phyloP scores from a whole-genome alignment of 2,888 invertebrate species.

The Nemotelus pantherinus region DNA sequence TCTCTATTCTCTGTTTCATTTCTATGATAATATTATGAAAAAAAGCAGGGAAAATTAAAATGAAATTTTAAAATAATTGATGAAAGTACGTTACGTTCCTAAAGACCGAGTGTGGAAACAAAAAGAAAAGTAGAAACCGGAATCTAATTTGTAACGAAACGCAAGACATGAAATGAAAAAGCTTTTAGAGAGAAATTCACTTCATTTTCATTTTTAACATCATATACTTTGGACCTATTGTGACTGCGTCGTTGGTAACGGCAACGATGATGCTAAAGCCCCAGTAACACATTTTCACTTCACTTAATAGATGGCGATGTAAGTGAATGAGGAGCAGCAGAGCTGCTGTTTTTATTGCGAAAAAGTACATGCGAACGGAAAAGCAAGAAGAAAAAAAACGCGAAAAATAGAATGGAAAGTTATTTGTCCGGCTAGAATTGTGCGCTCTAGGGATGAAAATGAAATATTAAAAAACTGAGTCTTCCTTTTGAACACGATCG shows the following conservation, averaged over 20 bases:
- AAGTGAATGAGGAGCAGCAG: not conserved
- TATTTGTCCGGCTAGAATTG: not conserved
- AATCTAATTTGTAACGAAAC: slow-evolving; percentile 39
- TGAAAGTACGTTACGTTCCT: slow-evolving; percentile 31
- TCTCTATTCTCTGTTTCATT: slow-evolving; percentile 23
- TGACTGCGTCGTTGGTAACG: not conserved
- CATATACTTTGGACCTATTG: slow-evolving; percentile 2
- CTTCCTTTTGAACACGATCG: no score
- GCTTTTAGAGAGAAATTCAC: slow-evolving; percentile 42
- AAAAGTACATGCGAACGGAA: not conserved
- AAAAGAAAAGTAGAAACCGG: slow-evolving; percentile 44
- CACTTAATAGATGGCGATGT: not conserved
- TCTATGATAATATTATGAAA: not conserved
- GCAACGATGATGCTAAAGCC: not conserved
- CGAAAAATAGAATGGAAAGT: not conserved
- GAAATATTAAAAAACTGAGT: no score
- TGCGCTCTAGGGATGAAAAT: no score
- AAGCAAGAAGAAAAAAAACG: not conserved
- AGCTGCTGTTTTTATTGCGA: not conserved
- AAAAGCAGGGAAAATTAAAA: slow-evolving; percentile 32
- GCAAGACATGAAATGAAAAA: slow-evolving; percentile 40
- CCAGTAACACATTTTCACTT: slow-evolving; percentile 41
- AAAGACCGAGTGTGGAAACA: slow-evolving; percentile 40
- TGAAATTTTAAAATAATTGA: slow-evolving; percentile 34
- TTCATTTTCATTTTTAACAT: slow-evolving; percentile 38